Evolutionary conservation across 2,113 vertebrate species (phyloP).

Genomic region (Fregata magnificens): DNA sequence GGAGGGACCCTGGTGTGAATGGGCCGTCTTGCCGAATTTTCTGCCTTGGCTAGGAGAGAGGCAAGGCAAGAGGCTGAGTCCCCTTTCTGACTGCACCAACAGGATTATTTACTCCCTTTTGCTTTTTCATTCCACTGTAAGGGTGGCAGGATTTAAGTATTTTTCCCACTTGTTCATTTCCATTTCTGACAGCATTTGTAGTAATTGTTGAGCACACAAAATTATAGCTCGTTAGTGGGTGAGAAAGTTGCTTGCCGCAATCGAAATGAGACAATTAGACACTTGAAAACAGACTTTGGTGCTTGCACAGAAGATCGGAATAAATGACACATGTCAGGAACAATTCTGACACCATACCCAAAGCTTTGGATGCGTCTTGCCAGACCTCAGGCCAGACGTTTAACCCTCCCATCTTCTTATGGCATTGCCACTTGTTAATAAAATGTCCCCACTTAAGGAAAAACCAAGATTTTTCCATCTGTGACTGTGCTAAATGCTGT

Average conservation of each 20-base stretch:
- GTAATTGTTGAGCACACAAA: background rate
- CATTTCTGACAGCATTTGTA: background rate
- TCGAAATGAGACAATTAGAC: background rate
- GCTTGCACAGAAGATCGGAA: background rate
- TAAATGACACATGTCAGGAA: background rate
- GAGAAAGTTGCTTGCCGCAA: background rate
- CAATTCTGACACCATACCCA: fast-evolving
- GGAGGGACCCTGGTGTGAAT: background rate
- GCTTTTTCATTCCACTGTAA: background rate
- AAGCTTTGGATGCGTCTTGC: background rate
- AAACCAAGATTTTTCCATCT: background rate
- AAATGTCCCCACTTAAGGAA: background rate
- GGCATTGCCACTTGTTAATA: background rate
- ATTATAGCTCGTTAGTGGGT: background rate
- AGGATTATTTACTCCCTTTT: background rate
- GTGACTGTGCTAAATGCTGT: background rate
- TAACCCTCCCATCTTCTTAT: background rate
- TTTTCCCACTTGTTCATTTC: background rate
- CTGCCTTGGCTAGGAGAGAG: background rate
- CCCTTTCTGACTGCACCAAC: background rate
- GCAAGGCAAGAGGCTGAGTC: background rate
- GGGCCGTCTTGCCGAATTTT: background rate
- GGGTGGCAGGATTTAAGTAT: background rate
- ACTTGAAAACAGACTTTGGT: background rate
- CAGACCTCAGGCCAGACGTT: background rate